Base-by-base conservation (phyloP, 2,888 invertebrate genomes). In the Drosophila pegasa region DNA sequence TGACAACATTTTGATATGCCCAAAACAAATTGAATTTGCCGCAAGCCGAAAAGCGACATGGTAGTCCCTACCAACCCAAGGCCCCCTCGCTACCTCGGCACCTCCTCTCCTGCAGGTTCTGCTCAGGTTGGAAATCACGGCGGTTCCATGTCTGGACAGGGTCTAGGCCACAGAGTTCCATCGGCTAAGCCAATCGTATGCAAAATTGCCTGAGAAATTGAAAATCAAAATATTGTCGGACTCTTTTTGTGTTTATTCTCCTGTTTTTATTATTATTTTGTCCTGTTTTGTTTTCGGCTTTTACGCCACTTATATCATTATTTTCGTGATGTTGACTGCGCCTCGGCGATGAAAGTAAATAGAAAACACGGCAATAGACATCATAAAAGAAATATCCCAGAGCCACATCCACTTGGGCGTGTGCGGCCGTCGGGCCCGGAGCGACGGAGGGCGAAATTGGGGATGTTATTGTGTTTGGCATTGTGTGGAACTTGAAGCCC, bases 1-100 rank as follows among this genome's bases (percentile, higher is more conserved):
- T 75, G 75, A 88, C 87, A 84, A 88, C 88, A 87, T 88, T 83
- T 83, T 88, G 75, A 87, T 87, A 87, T 88, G 87, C 61, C 81
- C 75, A 78, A 83, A 83, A 87, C 70, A 84, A 84, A 84, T 84
- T 84, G 85, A 84, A 87, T 84, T 84, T 87, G 79, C 66, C 78
- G 63, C 71, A 84, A 72, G 50, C 69, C 68, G 33, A 65, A 64
- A 80, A 70, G 37, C 85, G 67, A 63, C 64, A 83, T 71, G 70
- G 80, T 71, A 63, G 41, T 66, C 33, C 33, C 50, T 20, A 18
- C 14, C 31, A n/a, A n/a, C 22, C n/a, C 48, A n/a, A 9, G 0
- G 27, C 51, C 25, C 45, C 33, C 38, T 10, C 12, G n/a, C 29
- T 5, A 0, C 3, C 29, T 18, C 2, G 8, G 6, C 22, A 18